These are phyloP conservation scores for Standfussiana lucernea DNA, from an alignment of 2,888 invertebrate species.

Conservation along the genomic window DNA sequence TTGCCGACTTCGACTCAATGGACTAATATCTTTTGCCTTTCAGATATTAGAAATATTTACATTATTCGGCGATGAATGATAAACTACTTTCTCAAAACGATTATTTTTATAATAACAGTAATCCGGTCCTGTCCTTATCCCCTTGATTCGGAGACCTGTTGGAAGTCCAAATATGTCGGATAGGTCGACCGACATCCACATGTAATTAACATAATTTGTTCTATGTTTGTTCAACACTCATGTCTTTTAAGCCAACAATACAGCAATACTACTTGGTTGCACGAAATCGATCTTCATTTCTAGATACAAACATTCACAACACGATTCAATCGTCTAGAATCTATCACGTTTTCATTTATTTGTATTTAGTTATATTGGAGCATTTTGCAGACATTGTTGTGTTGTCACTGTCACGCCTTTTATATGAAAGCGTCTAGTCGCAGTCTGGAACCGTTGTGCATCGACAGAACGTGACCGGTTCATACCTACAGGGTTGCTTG, in stretches of 20 bases:
- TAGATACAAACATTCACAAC: neutral
- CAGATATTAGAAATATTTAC: conserved; percentile 11
- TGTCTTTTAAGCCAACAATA: neutral
- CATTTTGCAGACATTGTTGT: conserved; percentile 21
- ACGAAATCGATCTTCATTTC: neutral
- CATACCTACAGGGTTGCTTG: neutral
- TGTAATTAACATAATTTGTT: conserved; percentile 1
- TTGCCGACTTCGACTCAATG: neutral
- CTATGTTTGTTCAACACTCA: neutral
- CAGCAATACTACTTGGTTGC: neutral
- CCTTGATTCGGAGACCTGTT: neutral
- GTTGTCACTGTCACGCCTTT: conserved; percentile 31
- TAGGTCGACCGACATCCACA: neutral
- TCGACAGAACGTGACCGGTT: conserved; percentile 23
- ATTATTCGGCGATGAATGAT: neutral
- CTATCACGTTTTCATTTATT: conserved; percentile 12
- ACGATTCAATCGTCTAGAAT: conserved; percentile 6
- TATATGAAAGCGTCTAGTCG: conserved; percentile 25
- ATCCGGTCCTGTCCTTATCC: neutral
- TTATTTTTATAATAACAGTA: neutral
- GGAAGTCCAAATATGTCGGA: neutral
- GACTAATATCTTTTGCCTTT: conserved; percentile 17
- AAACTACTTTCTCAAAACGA: neutral
- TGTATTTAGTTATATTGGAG: conserved; percentile 17
- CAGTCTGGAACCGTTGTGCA: neutral